Conservation (phyloP, 2,888 invertebrate species). For the Podabrus alpinus region DNA sequence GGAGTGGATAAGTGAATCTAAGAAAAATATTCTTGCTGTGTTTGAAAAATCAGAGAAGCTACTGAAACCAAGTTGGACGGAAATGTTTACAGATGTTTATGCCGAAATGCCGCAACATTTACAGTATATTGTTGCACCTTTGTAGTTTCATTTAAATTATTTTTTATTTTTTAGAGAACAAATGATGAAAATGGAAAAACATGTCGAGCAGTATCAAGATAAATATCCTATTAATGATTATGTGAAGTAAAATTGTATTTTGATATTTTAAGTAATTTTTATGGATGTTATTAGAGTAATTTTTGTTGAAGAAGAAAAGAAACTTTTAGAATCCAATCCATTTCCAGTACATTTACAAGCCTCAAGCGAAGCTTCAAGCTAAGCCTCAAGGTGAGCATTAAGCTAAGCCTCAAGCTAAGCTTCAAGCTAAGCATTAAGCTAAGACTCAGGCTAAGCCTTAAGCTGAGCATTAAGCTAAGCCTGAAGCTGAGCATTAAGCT, state of each 20-base stretch:
- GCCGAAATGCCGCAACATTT: conserved; percentile 80
- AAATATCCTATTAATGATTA: conserved; percentile 74
- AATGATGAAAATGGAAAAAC: conserved; percentile 79
- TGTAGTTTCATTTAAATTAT: not conserved
- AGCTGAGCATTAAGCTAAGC: too few relatives aligned
- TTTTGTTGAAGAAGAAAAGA: not conserved
- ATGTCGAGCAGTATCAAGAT: conserved; percentile 79
- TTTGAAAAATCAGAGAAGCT: conserved; percentile 86
- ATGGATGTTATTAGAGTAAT: not conserved
- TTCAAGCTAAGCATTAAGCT: too few relatives aligned
- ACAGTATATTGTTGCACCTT: conserved; percentile 55
- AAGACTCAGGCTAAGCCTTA: too few relatives aligned
- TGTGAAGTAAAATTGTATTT: conserved; percentile 19
- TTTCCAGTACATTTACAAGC: too few relatives aligned
- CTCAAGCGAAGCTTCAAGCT: too few relatives aligned
- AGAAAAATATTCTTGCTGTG: conserved; percentile 72
- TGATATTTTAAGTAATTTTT: not conserved
- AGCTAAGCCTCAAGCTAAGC: too few relatives aligned
- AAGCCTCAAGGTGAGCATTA: too few relatives aligned
- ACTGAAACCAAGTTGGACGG: conserved; percentile 82
- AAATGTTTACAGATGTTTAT: conserved; percentile 93
- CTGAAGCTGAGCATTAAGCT: too few relatives aligned
- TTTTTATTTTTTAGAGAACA: conserved; percentile 67
- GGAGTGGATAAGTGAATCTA: conserved; percentile 68
- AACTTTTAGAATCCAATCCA: not conserved